Evolutionary conservation across 2,888 invertebrate species (phyloP).

Genomic region (Bellardia bayeri): DNA sequence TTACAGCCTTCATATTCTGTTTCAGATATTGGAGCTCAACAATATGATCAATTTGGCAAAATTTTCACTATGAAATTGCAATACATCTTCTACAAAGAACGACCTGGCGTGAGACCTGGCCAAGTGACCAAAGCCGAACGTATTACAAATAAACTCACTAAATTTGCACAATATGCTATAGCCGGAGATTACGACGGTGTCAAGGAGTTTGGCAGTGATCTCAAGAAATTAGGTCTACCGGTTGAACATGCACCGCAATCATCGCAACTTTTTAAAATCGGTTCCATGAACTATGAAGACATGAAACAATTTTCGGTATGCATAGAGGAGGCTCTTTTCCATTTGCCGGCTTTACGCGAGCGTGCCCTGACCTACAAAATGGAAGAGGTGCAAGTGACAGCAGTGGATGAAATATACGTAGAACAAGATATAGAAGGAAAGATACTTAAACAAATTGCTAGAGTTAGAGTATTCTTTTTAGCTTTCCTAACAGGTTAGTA

Average conservation of each 20-base stretch:
- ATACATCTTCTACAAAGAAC: constrained; percentile 98
- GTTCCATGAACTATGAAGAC: constrained; percentile 94
- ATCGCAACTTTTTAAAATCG: constrained; percentile 97
- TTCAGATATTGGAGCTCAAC: constrained; percentile 97
- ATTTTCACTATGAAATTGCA: constrained; percentile 98
- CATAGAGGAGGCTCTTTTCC: constrained; percentile 97
- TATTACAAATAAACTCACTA: constrained; percentile 94
- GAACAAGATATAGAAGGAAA: constrained; percentile 94
- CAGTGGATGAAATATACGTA: constrained; percentile 96
- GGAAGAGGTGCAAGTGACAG: constrained; percentile 97
- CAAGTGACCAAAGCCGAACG: constrained; percentile 97
- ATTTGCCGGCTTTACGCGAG: constrained; percentile 92
- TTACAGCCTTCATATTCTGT: constrained; percentile 97
- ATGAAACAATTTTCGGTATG: constrained; percentile 95
- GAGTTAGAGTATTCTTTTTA: constrained; percentile 97
- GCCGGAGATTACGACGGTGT: constrained; percentile 97
- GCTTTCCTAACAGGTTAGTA: constrained; percentile 94
- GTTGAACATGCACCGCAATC: constrained; percentile 99
- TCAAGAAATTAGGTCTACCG: constrained; percentile 96
- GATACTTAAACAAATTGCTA: constrained; percentile 95
- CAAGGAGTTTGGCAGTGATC: constrained; percentile 96
- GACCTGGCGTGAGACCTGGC: constrained; percentile 97
- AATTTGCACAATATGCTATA: constrained; percentile 97
- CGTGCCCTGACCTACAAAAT: constrained; percentile 96
- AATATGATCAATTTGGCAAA: constrained; percentile 99